Evolutionary conservation across 2,797 vertebrate genomes (phyloP).

Genomic region (Lepilemur septentrionalis): DNA sequence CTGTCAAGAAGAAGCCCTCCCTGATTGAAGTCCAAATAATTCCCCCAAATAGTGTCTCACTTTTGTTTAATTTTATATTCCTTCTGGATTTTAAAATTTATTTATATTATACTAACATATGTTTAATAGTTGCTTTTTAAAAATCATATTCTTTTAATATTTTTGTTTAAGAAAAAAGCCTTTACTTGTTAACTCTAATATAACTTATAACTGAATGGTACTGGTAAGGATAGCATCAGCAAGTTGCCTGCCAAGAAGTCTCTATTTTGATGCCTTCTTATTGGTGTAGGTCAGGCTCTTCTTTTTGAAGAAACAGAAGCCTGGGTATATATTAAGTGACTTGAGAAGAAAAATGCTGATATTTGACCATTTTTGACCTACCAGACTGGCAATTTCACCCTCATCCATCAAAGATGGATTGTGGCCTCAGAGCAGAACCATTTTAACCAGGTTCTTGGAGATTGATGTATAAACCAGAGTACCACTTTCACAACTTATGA

Average conservation of each 20-base stretch:
- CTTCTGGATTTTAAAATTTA: not conserved
- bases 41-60: not conserved
- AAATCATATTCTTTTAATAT: conserved; percentile 1
- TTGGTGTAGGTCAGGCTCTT: not conserved
- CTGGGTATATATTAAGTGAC: not conserved
- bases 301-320: not conserved
- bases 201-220: not conserved
- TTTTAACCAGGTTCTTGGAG: not conserved
- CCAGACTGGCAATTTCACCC: not conserved
- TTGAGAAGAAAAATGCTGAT: not conserved
- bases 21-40: not conserved
- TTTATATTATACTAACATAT: not conserved
- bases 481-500: not conserved
- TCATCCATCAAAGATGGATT: not conserved
- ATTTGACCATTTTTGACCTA: not conserved
- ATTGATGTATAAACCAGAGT: not conserved
- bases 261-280: not conserved
- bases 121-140: not conserved
- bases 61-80: conserved; percentile 5
- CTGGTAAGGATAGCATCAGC: not conserved
- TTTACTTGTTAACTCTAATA: conserved; percentile 29
- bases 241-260: not conserved
- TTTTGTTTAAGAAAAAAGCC: not conserved
- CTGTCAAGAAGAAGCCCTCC: not conserved
- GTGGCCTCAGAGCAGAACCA: not conserved